Evolutionary conservation across 2,113 vertebrate species (phyloP), one percentile per base, ranked within the genome.

Genomic region (Numida meleagris): DNA sequence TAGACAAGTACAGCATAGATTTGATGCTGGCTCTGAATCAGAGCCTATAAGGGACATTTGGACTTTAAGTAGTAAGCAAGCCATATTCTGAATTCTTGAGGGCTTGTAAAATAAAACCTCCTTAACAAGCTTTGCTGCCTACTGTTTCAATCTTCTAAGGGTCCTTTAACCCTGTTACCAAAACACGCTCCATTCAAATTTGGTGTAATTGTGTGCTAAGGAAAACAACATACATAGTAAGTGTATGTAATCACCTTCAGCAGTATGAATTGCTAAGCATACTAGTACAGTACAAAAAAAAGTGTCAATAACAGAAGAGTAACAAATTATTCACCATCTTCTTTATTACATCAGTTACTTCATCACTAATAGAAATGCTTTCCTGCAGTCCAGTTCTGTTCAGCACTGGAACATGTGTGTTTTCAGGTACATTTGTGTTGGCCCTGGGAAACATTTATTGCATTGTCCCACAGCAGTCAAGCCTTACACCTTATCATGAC

Each of bases 121-220:
- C 82, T 97, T 97, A 96, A 97, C 82, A 96, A 95, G 92, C 90
- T 97, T 93, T 92, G 89, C 91, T 97, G 94, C 95, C 96, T 97
- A 95, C 96, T 96, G 94, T 96, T 93, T 96, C 94, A 96, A 84
- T 80, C 93, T 86, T 96, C 77, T 92, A 96, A 94, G 94, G 97
- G 93, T 94, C 89, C 75, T 96, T 97, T 94, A 94, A 74, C 82
- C 59, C 88, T 93, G 92, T 92, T 89, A 96, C 84, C 75, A 95
- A 96, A 97, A 96, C 83, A 80, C 34, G 87, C 62, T 90, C 59
- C 48, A 76, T 95, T 95, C 93, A 97, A 95, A 70, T 40, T 79
- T 71, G 79, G 40, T 72, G 40, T 92, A 96, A 97, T 87, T 97
- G 94, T 92, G 79, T 96, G 20, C 70, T 84, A 75, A 76, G 77